Base-by-base conservation (phyloP, 2,113 vertebrate genomes). In the Lepisosteus oculatus region DNA sequence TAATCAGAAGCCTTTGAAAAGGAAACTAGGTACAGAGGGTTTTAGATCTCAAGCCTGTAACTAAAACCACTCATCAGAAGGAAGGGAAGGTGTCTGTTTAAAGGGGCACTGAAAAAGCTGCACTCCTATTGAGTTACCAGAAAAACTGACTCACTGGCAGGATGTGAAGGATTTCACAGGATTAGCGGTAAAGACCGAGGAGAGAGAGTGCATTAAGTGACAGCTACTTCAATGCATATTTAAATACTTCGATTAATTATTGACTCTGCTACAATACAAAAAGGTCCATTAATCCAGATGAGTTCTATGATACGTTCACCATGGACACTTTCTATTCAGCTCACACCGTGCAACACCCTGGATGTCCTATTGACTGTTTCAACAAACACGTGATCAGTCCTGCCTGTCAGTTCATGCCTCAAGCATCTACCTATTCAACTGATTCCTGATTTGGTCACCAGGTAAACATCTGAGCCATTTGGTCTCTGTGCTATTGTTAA, bases 241-340 rank as follows among this genome's bases (percentile, higher is more conserved):
- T 89, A 89, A 91, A 84, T 54, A 78, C 14, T 6, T 8, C 15
- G 73, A 80, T 89, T 70, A 89, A 92, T 93, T 83, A 89, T 87
- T 81, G 67, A 90, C 73, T 67, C 14, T 5, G 17, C 64, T 65
- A 51, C 68, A 80, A 69, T 55, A 87, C 79, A 89, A 88, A 86
- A 80, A 84, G 75, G 54, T 73, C 80, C 75, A 87, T 78, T 78
- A 85, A 87, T 90, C 84, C 3, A 72, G 75, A 85, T 76, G 79
- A 84, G 88, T 77, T 78, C 86, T 69, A 74, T 71, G 88, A 90
- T 87, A 85, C 80, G 73, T 77, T 73, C 79, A 78, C 79, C 71
- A 61, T 56, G 74, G 86, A 92, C 90, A 93, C 90, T 93, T 93
- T 93, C 90, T 91, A 91, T 93, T 91, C 84, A 91, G 83, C 67